A percentile compares a stretch with the other conserved stretches of the same genome.
Conservation (phyloP, 2,888 invertebrate species). For the Hesperia comma region DNA sequence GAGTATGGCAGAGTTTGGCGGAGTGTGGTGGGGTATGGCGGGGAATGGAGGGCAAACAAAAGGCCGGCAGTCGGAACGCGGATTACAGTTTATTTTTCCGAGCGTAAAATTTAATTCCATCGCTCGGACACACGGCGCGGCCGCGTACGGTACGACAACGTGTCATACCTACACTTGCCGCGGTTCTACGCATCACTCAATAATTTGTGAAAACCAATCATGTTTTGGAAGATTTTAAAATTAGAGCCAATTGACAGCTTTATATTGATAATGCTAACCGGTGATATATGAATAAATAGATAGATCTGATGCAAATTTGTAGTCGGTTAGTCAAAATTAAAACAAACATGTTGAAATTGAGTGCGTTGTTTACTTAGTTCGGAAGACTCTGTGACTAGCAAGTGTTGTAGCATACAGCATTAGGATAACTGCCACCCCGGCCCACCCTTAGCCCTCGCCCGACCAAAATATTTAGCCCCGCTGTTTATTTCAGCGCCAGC, state of each 20-base stretch:
- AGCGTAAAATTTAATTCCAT: conserved; percentile 21
- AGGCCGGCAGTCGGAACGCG: conserved; percentile 24
- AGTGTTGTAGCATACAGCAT: too few species aligned
- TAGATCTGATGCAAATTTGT: too few species aligned
- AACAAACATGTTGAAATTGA: too few species aligned
- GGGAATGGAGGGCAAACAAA: conserved; percentile 23
- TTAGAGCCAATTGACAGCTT: too few species aligned
- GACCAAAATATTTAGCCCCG: conserved; percentile 22
- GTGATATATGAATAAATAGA: too few species aligned
- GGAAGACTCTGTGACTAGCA: too few species aligned
- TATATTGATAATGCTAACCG: too few species aligned
- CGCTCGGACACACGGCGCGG: conserved; percentile 4
- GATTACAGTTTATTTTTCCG: conserved; percentile 26
- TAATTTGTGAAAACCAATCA: not conserved
- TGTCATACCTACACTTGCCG: not conserved
- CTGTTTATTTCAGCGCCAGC: conserved; percentile 19
- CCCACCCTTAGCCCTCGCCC: not conserved
- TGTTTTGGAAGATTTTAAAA: not conserved
- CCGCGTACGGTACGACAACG: conserved; percentile 5
- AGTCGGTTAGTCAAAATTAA: too few species aligned
- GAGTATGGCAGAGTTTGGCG: not conserved
- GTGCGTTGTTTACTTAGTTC: too few species aligned
- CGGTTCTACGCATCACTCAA: not conserved
- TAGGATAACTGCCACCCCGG: too few species aligned
- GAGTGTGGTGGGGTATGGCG: not conserved